These are phyloP conservation scores for Cabera pusaria DNA, from an alignment of 2,888 invertebrate species.

Conservation along the genomic window DNA sequence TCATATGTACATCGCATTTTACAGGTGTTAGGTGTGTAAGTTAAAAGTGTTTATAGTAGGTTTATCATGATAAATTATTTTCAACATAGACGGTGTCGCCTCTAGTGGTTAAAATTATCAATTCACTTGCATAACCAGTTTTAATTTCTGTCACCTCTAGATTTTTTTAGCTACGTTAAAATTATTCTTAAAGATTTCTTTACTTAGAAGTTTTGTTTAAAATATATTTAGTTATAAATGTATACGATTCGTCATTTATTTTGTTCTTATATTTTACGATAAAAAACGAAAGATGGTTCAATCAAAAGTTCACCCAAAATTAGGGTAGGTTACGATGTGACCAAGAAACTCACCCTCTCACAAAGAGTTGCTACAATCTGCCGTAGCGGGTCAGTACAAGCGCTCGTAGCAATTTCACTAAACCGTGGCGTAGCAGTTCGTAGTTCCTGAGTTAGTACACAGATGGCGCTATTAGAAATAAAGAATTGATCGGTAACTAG, in stretches of 20 bases:
- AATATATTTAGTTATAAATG: no score
- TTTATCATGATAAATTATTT: no score
- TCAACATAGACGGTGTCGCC: slow-evolving; percentile 1
- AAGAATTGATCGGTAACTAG: no score
- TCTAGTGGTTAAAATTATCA: neutral
- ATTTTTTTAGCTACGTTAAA: no score
- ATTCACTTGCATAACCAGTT: neutral
- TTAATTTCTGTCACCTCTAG: no score
- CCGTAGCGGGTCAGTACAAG: slow-evolving; percentile 38
- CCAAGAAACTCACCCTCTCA: slow-evolving; percentile 5
- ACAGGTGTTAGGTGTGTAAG: no score
- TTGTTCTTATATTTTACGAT: no score
- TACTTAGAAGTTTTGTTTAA: no score
- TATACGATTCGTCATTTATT: no score
- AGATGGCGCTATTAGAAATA: slow-evolving; percentile 32
- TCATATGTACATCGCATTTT: no score
- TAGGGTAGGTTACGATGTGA: neutral
- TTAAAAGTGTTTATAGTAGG: no score
- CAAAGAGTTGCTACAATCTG: slow-evolving; percentile 21
- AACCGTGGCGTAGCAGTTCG: slow-evolving; percentile 19
- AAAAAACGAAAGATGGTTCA: neutral
- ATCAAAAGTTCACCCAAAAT: neutral
- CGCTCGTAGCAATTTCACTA: slow-evolving; percentile 20
- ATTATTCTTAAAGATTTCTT: no score
- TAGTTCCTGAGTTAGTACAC: slow-evolving; percentile 27